Evolutionary conservation across 2,888 invertebrate genomes (phyloP).

Genomic region (Cantharis rufa): DNA sequence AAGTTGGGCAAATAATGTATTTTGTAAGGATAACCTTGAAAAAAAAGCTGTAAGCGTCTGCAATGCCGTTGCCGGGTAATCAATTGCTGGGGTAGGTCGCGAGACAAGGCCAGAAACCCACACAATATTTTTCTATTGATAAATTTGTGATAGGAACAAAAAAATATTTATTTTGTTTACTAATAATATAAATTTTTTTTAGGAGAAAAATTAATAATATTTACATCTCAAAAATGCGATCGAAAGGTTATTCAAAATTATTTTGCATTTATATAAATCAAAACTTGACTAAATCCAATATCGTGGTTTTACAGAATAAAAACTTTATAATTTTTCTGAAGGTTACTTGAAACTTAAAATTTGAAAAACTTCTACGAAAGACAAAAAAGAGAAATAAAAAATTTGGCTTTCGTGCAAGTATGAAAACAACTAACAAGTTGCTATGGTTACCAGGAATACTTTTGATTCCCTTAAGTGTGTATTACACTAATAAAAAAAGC

Average conservation of each 20-base stretch:
- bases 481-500: too few relatives aligned
- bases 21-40: neutral
- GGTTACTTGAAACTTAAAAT: neutral
- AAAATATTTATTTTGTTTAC: neutral
- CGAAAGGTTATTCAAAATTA: neutral
- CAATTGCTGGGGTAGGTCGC: conserved; percentile 39
- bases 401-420: neutral
- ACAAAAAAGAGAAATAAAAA: neutral
- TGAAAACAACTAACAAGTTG: neutral
- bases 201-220: too few relatives aligned
- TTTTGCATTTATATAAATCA: neutral
- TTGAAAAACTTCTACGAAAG: neutral
- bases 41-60: conserved; percentile 24
- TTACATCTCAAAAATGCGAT: too few relatives aligned
- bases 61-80: conserved; percentile 28
- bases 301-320: neutral
- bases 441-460: neutral
- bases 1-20: too few relatives aligned
- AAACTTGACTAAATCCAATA: neutral
- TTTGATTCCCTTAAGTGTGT: neutral
- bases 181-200: too few relatives aligned
- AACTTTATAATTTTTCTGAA: neutral
- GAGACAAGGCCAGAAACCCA: conserved; percentile 41
- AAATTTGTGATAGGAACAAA: neutral
- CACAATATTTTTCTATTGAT: conserved; percentile 25